Percentiles rank a stretch among this genome's conserved stretches.
These are phyloP conservation scores for Latrodectus elegans DNA, from an alignment of 2,888 invertebrate genomes.

Conservation along the genomic window DNA sequence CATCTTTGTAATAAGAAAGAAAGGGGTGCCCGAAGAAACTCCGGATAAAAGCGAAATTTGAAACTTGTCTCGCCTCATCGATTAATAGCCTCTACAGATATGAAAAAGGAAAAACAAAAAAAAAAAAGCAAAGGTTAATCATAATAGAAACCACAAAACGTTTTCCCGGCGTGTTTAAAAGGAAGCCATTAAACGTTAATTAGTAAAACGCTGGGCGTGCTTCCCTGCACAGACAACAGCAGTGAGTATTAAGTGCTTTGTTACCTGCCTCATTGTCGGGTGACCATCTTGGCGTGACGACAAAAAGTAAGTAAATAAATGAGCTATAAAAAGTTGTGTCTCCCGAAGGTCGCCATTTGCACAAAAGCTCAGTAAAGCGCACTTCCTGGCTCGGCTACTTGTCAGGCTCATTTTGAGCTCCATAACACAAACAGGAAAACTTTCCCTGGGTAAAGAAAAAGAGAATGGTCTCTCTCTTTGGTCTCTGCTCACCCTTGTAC, in stretches of 20 bases:
- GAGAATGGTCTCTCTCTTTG: background rate
- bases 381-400: slow-evolving; percentile 42
- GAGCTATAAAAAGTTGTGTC: slow-evolving; percentile 27
- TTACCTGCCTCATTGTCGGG: slow-evolving; percentile 59
- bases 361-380: slow-evolving; percentile 57
- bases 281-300: slow-evolving; percentile 61
- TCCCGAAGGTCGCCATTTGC: slow-evolving; percentile 60
- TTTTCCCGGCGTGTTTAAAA: slow-evolving; percentile 21
- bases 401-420: background rate
- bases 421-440: too few species aligned
- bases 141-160: slow-evolving; percentile 40
- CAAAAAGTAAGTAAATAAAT: slow-evolving; percentile 34
- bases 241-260: slow-evolving; percentile 65
- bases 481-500: too few species aligned
- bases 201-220: slow-evolving; percentile 68
- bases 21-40: too few species aligned
- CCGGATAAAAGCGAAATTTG: background rate
- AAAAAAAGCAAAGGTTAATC: background rate
- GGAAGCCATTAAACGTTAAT: slow-evolving; percentile 68
- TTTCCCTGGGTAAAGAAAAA: background rate
- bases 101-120: background rate
- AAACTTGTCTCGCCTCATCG: background rate
- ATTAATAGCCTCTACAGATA: background rate
- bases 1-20: too few species aligned
- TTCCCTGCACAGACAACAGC: background rate